A percentile compares a stretch with the other conserved stretches of the same genome.
Evolutionary conservation across 2,113 vertebrate genomes (phyloP).

Genomic region (Nycticebus coucang): DNA sequence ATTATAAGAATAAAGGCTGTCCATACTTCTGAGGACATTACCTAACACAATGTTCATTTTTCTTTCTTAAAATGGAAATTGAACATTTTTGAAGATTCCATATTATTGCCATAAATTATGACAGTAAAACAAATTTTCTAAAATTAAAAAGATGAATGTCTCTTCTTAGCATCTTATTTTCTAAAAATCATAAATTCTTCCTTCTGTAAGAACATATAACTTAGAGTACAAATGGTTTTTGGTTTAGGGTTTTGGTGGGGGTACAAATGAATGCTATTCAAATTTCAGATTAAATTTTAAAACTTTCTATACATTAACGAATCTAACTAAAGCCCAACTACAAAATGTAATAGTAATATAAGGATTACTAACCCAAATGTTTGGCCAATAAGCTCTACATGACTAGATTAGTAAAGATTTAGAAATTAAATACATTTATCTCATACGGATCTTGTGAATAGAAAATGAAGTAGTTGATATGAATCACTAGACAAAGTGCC

Average conservation of each 20-base stretch:
- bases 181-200: not conserved
- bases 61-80: not conserved
- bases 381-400: not conserved
- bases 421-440: not conserved
- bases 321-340: not conserved
- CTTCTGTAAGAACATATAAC: not conserved
- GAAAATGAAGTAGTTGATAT: not conserved
- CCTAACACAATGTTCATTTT: not conserved
- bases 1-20: not conserved
- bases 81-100: not conserved
- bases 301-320: not conserved
- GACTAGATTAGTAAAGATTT: not conserved
- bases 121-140: not conserved
- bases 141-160: not conserved
- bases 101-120: not conserved
- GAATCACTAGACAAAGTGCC: not conserved
- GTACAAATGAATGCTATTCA: not conserved
- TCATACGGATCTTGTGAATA: not conserved
- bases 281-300: conserved; percentile 30
- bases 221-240: not conserved
- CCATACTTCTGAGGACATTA: not conserved
- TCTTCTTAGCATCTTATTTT: conserved; percentile 43
- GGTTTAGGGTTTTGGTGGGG: not conserved
- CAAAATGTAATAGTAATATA: not conserved
- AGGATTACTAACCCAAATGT: not conserved